phyloP scores from a whole-genome alignment of 2,888 invertebrate species.

The Griposia aprilina region DNA sequence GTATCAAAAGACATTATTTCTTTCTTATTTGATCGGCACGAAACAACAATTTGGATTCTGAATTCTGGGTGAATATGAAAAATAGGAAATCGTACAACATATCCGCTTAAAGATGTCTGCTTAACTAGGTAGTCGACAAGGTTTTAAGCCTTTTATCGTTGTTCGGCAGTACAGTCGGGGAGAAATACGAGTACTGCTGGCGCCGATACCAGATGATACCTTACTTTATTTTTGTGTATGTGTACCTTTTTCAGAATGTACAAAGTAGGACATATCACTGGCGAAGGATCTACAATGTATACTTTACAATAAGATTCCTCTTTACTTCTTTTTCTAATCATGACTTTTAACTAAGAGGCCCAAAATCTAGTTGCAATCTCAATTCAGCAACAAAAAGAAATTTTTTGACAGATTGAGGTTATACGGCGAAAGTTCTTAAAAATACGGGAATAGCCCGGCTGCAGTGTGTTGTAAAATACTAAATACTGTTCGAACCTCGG shows the following conservation, averaged over 20 bases:
- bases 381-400: neutral
- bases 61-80: slow-evolving; percentile 21
- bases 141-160: slow-evolving; percentile 84
- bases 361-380: neutral
- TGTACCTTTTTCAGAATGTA: slow-evolving; percentile 7
- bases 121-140: slow-evolving; percentile 60
- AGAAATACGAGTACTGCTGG: slow-evolving; percentile 74
- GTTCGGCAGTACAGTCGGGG: slow-evolving; percentile 73
- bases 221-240: slow-evolving; percentile 58
- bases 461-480: neutral
- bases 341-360: neutral
- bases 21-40: neutral
- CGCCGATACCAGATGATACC: slow-evolving; percentile 64
- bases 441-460: neutral
- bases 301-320: neutral
- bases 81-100: slow-evolving; percentile 26
- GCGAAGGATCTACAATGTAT: neutral
- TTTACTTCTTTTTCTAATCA: too few relatives aligned
- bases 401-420: neutral
- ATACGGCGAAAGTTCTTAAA: neutral
- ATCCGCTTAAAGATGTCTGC: slow-evolving; percentile 72
- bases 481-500: neutral
- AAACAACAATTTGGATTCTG: neutral
- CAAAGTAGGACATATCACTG: neutral
- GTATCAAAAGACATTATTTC: neutral